Evolutionary conservation across 2,797 vertebrate genomes (phyloP), one percentile per base, ranked within the genome.

Genomic region (Acanthurus leucopareius): DNA sequence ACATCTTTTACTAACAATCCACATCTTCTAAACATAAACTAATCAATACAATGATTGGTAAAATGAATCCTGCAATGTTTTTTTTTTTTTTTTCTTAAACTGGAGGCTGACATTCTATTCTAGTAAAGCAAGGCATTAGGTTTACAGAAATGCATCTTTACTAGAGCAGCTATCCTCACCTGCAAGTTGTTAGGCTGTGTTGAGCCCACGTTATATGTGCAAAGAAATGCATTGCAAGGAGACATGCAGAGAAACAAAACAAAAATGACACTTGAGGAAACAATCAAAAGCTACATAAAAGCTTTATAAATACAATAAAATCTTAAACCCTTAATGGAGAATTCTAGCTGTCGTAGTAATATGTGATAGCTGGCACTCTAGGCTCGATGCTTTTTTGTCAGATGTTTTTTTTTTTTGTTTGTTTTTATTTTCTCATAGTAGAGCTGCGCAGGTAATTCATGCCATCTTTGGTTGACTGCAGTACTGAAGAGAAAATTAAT

Each of bases 391-490:
- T 91, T 92, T 91, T 88, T 89, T 89, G 82, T 84, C 84, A 91
- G 94, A 91, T 96, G 93, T 88, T 84, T 82, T 84, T 88, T 76
- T 75, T 52, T 68, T 73, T 71, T 71, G 69, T 45, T 75, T 47
- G 67, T 75, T 69, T 65, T 69, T 44, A 58, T 88, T 90, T 93
- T 86, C 88, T 92, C 80, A 38, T 91, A 88, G 94, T 95, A 95
- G 93, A 96, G 96, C 96, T 97, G 97, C 96, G 93, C 96, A 97
- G 96, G 96, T 96, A 96, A 97, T 96, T 97, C 97, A 97, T 97
- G 98, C 97, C 97, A 97, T 99, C 98, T 99, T 99, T 99, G 98
- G 98, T 99, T 98, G 98, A 97, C 97, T 98, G 97, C 96, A 96
- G 97, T 97, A 97, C 97, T 97, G 95, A 96, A 94, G 95, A 96